Conservation (phyloP, 2,888 invertebrate species). For the Cosmopolites sordidus region DNA sequence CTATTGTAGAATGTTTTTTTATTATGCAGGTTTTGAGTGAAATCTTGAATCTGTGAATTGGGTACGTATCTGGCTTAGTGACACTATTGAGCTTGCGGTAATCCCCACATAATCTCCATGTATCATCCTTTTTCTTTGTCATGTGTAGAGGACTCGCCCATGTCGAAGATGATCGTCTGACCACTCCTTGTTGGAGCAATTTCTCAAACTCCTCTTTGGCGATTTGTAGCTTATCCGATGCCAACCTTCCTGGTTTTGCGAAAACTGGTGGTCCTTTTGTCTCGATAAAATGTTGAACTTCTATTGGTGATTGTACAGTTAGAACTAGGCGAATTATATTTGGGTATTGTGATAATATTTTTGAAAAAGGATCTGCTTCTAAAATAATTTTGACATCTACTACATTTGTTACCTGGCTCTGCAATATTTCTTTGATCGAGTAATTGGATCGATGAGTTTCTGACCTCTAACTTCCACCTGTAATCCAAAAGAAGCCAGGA, state of each 20-base stretch:
- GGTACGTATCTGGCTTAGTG: background rate
- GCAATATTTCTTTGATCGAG: too few species aligned
- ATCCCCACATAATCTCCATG: conserved; percentile 2
- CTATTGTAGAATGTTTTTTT: too few species aligned
- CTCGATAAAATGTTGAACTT: background rate
- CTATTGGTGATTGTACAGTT: background rate
- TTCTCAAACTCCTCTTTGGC: conserved; percentile 4
- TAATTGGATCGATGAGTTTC: too few species aligned
- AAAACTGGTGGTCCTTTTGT: too few species aligned
- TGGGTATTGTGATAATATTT: background rate
- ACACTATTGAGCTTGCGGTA: background rate
- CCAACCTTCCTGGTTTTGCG: too few species aligned
- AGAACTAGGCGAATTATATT: background rate
- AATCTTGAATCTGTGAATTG: conserved; percentile 2
- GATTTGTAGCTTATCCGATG: background rate
- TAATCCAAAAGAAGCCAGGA: too few species aligned
- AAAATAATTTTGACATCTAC: too few species aligned
- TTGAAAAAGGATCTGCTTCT: background rate
- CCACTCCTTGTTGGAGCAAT: background rate
- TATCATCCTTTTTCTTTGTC: background rate
- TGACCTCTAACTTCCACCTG: too few species aligned
- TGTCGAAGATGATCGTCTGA: background rate
- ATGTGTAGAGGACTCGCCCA: too few species aligned
- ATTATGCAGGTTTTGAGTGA: background rate
- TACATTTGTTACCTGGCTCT: too few species aligned